Base-by-base conservation (phyloP, 2,113 vertebrate species). In the Podilymbus podiceps region DNA sequence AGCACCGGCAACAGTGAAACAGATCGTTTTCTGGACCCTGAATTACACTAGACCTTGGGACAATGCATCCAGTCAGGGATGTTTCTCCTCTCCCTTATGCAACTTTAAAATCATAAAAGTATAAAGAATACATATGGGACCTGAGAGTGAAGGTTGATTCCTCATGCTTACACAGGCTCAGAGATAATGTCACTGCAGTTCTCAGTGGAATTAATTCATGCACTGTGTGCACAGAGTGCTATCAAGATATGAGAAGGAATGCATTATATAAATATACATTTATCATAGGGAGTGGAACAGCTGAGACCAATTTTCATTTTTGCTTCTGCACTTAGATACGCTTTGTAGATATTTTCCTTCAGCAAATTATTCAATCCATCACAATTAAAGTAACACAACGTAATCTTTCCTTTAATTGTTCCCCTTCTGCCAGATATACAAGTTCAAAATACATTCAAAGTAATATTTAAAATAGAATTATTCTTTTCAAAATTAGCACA, bases 331-430 rank as follows among this genome's bases (percentile, higher is more conserved):
- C 78, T 92, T 59, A 63, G 53, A 71, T 66, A 75, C 13, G 46
- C 66, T 92, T 89, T 88, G 86, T 49, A 88, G 90, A 91, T 92
- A 59, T 73, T 89, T 91, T 91, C 84, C 94, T 91, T 89, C 71
- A 58, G 68, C 83, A 88, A 93, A 92, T 20, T 6, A 72, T 64
- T 96, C 83, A 63, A 89, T 95, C 74, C 89, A 88, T 94, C 91
- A 95, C 74, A 87, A 91, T 87, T 92, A 79, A 84, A 90, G 80
- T 33, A 93, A 96, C 80, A 90, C 59, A 80, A 90, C 68, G 78
- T 55, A 87, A 95, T 76, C 84, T 79, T 85, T 30, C 52, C 50
- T 96, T 76, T 91, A 92, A 97, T 95, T 89, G 66, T 33, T 97
- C 87, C 58, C 42, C 40, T 92, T 82, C 94, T 88, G 81, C 71